Conservation (phyloP, 2,797 vertebrate genomes). For the Tympanoctomys barrerae region DNA sequence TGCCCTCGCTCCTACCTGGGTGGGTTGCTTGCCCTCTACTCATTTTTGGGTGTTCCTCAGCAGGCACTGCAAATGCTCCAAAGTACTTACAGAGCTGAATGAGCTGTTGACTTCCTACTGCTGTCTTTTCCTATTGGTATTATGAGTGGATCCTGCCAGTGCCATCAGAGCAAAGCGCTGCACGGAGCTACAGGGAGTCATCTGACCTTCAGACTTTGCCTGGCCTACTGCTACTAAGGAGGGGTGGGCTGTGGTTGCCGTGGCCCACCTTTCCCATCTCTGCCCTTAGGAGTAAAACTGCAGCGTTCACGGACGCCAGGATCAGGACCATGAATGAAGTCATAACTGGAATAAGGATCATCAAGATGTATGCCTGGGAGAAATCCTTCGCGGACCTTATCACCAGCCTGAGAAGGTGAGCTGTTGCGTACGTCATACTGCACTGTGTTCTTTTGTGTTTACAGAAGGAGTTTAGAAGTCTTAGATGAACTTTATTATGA, state of each 20-base stretch:
- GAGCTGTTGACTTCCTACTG: neutral
- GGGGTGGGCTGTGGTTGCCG: fast-evolving
- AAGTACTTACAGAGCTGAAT: neutral
- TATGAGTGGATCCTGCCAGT: neutral
- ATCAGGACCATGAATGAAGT: slow-evolving; percentile 99
- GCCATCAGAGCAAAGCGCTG: neutral
- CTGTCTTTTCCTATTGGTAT: neutral
- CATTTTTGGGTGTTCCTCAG: neutral
- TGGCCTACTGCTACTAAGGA: neutral
- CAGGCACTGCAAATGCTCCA: neutral
- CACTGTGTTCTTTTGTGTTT: neutral
- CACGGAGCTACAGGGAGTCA: neutral
- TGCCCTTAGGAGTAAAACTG: slow-evolving; percentile 92
- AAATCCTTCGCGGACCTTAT: slow-evolving; percentile 94
- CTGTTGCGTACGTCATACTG: neutral
- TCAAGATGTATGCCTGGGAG: slow-evolving; percentile 99
- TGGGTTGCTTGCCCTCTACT: neutral
- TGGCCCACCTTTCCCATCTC: neutral
- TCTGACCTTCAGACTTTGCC: neutral
- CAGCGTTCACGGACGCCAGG: slow-evolving; percentile 92
- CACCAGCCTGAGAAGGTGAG: slow-evolving; percentile 93
- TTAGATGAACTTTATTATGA: neutral
- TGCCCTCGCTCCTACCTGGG: neutral
- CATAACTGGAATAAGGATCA: slow-evolving; percentile 96
- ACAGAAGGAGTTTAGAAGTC: neutral